These are phyloP conservation scores for Drosophila novamexicana DNA, from an alignment of 1,140 invertebrate genomes.

Conservation along the genomic window DNA sequence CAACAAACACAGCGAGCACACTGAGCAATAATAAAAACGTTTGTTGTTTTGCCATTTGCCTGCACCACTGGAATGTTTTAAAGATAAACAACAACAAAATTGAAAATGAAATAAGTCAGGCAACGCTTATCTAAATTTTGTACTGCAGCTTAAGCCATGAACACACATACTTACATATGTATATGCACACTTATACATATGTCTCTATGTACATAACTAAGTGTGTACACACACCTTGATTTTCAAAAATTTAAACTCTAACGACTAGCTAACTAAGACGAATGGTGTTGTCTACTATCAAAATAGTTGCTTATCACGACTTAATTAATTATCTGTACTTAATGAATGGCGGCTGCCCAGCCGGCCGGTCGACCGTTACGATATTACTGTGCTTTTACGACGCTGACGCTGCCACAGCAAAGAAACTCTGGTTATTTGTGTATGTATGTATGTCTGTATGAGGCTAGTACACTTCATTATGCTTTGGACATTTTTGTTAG, in stretches of 20 bases:
- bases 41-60: slow-evolving; percentile 71
- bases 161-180: slow-evolving; percentile 14
- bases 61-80: slow-evolving; percentile 37
- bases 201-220: not conserved
- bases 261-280: slow-evolving; percentile 18
- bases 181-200: slow-evolving; percentile 2
- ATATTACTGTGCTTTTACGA: slow-evolving; percentile 29
- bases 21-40: slow-evolving; percentile 48
- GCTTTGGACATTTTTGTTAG: slow-evolving; percentile 34
- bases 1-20: slow-evolving; percentile 4
- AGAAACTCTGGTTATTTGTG: slow-evolving; percentile 33
- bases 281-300: slow-evolving; percentile 38
- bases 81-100: slow-evolving; percentile 44
- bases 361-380: slow-evolving; percentile 37
- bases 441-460: not conserved
- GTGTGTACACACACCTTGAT: slow-evolving; percentile 12
- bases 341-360: slow-evolving; percentile 33
- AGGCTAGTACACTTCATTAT: slow-evolving; percentile 22
- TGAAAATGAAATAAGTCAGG: slow-evolving; percentile 28
- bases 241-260: slow-evolving; percentile 30
- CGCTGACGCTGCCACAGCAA: slow-evolving; percentile 14
- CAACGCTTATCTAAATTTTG: slow-evolving; percentile 42
- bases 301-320: slow-evolving; percentile 51
- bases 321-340: slow-evolving; percentile 68
- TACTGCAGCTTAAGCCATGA: slow-evolving; percentile 19